Evolutionary conservation across 2,888 invertebrate genomes (phyloP), one percentile per base, ranked within the genome.

Genomic region (Bellardia pandia): DNA sequence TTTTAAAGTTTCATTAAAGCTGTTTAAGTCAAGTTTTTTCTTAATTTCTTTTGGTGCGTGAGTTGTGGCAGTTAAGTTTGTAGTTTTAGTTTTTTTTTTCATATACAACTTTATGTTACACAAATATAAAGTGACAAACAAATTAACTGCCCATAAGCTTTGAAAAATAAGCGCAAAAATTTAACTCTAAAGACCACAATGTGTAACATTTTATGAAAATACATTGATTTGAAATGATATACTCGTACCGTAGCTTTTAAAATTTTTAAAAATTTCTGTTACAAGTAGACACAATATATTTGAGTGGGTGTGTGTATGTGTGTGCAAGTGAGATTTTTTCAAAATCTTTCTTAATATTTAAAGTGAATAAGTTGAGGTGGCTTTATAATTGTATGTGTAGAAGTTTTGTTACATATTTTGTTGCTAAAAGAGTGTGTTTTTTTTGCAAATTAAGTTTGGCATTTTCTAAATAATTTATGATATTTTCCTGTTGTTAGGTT

Each of bases 1-100:
- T 62, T 82, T 74, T 64, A 56, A 78, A 75, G 74, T 82, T 86
- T 79, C 78, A 86, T 82, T 86, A 82, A 86, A 82, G 82, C 86
- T 86, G 78, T 86, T 82, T 64, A 79, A 82, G 75, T 75, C 82
- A 71, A 78, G 78, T 86, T 82, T 72, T 69, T 60, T 42, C 48
- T 51, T 45, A 60, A 37, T 76, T 42, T 71, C 13, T 42, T 77
- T 72, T 56, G n/a, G 51, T 83, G 83, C 86, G 75, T 83, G 82
- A 69, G 75, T 83, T 75, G 69, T 78, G 75, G 86, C 78, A 82
- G 75, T 86, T 79, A 79, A 79, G 3, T 58, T 45, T 58, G 45
- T 68, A 56, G 56, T 77, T 45, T 80, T 72, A 42, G 30, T 30
- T 56, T 60, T 64, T 23, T 48, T 51, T 62, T 72, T 33, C 51